phyloP scores from a whole-genome alignment of 2,888 invertebrate genomes.

The Nemoura dubitans region DNA sequence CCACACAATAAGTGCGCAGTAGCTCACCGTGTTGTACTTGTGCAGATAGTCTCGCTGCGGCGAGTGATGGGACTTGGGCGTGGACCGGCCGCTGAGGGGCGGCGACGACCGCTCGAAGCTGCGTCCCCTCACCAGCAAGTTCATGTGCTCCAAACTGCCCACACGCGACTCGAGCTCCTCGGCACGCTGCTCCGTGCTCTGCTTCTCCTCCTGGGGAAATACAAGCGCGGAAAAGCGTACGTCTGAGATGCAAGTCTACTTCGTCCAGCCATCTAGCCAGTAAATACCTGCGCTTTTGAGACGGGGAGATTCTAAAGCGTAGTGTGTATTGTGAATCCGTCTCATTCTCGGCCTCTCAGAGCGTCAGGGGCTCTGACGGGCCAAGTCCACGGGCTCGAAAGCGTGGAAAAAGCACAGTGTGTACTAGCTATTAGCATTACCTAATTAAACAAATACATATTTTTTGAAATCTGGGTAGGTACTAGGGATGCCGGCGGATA shows the following conservation, averaged over 20 bases:
- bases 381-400: no score
- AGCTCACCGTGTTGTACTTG: constrained; percentile 95
- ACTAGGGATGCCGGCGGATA: no score
- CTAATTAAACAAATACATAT: no score
- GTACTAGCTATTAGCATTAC: no score
- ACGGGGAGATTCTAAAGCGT: no score
- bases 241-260: background rate
- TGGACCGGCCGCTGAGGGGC: constrained; percentile 89
- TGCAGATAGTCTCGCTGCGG: constrained; percentile 86
- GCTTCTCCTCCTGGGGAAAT: constrained; percentile 87
- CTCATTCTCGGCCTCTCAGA: no score
- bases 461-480: no score
- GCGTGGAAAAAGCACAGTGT: no score
- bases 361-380: no score
- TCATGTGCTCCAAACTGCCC: constrained; percentile 95
- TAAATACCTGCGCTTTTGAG: no score
- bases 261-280: no score
- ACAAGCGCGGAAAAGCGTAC: background rate
- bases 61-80: constrained; percentile 80
- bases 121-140: constrained; percentile 78
- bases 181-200: constrained; percentile 94
- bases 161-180: constrained; percentile 97
- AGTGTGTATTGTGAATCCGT: no score
- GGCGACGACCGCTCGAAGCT: constrained; percentile 78
- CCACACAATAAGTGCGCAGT: background rate